phyloP scores from a whole-genome alignment of 2,113 vertebrate species.

The Eublepharis macularius region DNA sequence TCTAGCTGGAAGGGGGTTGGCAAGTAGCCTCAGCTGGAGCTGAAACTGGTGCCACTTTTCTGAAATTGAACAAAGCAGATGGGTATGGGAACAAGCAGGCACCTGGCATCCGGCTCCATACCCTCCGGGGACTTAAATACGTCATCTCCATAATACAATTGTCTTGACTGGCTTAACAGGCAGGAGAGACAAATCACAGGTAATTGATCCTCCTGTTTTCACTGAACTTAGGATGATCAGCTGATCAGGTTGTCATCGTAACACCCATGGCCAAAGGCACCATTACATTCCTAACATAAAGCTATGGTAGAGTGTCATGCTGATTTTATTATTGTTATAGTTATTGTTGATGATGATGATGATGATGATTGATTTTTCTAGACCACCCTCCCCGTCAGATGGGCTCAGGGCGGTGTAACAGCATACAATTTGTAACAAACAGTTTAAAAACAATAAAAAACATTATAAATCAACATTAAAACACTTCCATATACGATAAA shows the following conservation, averaged over 20 bases:
- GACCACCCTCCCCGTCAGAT: too few relatives aligned
- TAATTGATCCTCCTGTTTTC: slow-evolving; percentile 25
- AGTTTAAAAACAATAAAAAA: too few relatives aligned
- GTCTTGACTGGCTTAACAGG: neutral
- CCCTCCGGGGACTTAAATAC: slow-evolving; percentile 19
- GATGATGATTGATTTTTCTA: too few relatives aligned
- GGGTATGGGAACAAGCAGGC: neutral
- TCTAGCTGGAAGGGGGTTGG: slow-evolving; percentile 33
- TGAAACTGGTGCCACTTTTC: slow-evolving; percentile 38
- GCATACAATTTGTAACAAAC: too few relatives aligned
- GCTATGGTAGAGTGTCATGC: too few relatives aligned
- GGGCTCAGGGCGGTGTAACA: too few relatives aligned
- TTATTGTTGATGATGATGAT: too few relatives aligned
- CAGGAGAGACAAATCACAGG: neutral
- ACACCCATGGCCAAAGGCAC: neutral
- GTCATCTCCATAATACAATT: neutral
- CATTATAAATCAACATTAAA: too few relatives aligned
- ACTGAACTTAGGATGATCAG: neutral
- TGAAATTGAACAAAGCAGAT: slow-evolving; percentile 22
- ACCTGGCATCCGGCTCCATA: neutral
- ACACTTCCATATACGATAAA: too few relatives aligned
- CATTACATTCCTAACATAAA: too few relatives aligned
- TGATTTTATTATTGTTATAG: too few relatives aligned
- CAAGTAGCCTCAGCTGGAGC: slow-evolving; percentile 42
- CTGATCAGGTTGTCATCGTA: neutral